phyloP scores from a whole-genome alignment of 2,113 vertebrate genomes.

The Tragelaphus scriptus region DNA sequence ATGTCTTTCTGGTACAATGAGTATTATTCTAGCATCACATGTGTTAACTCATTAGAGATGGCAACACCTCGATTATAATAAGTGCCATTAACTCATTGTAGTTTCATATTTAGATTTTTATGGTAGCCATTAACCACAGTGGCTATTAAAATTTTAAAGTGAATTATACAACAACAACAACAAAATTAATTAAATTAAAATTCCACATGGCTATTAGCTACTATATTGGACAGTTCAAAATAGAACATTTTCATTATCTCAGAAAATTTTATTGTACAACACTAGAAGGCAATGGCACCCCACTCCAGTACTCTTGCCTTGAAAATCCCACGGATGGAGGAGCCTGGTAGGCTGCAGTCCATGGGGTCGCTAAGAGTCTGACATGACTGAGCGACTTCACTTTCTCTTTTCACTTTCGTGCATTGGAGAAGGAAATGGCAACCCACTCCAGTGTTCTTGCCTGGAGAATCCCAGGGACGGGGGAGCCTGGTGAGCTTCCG shows the following conservation, averaged over 20 bases:
- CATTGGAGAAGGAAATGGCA: too few species aligned
- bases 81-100: background rate
- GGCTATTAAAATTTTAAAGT: background rate
- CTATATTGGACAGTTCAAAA: background rate
- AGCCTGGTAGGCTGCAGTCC: too few species aligned
- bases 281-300: background rate
- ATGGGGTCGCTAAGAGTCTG: too few species aligned
- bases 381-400: too few species aligned
- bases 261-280: background rate
- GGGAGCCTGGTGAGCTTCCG: too few species aligned
- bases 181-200: background rate
- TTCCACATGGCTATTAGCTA: background rate
- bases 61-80: background rate
- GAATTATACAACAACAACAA: too few species aligned
- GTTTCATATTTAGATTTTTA: constrained; percentile 12
- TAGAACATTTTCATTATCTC: constrained; percentile 19
- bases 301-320: too few species aligned
- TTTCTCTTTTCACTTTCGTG: too few species aligned
- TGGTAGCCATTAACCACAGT: background rate
- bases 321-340: too few species aligned
- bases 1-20: constrained; percentile 22
- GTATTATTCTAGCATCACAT: background rate
- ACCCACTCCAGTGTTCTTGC: too few species aligned
- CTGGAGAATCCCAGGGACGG: background rate
- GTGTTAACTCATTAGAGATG: background rate